Base-by-base conservation (phyloP, 2,797 vertebrate species). In the Sebastes variabilis region DNA sequence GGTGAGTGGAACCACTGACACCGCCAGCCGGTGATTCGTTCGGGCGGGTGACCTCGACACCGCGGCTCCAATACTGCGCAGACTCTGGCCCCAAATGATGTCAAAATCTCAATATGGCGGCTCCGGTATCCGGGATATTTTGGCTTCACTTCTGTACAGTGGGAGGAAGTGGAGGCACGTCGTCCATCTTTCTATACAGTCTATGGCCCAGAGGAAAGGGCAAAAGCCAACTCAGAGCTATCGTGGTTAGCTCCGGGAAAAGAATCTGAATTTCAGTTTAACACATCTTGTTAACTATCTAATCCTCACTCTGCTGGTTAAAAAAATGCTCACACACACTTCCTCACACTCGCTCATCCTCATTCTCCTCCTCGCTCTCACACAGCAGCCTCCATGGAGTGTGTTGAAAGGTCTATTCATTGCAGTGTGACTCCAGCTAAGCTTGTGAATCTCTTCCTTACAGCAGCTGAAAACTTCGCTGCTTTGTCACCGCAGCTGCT, bases 401-500 rank as follows among this genome's bases (percentile, higher is more conserved):
- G 6, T n/a, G 59, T 79, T 46, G 34, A 79, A 72, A 78, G 74
- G 58, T 78, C 52, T 75, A 14, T 75, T 76, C 68, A 71, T 42
- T 77, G 64, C 81, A 38, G 71, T 13, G 66, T 46, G 81, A 69
- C 75, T 69, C 14, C 25, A 38, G 75, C 72, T 73, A 14, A 76
- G 75, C 70, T 34, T 54, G 59, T 78, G 66, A 67, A 36, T 84
- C 36, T 55, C 14, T 38, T 38, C 29, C 71, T 46, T 29, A 32
- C 8, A 27, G 60, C 34, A 66, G 70, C 69, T 22, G 30, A 58
- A 68, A 52, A 29, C 27, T 20, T 56, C 0, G 2, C 38, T 4
- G 61, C 67, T 69, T 77, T 77, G 52, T 66, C 29, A 2, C 52
- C 56, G 75, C 80, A 81, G 83, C 86, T 67, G 78, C 68, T 42